Evolutionary conservation across 1,140 invertebrate species (phyloP).

Genomic region (Scaptomyza graminum): DNA sequence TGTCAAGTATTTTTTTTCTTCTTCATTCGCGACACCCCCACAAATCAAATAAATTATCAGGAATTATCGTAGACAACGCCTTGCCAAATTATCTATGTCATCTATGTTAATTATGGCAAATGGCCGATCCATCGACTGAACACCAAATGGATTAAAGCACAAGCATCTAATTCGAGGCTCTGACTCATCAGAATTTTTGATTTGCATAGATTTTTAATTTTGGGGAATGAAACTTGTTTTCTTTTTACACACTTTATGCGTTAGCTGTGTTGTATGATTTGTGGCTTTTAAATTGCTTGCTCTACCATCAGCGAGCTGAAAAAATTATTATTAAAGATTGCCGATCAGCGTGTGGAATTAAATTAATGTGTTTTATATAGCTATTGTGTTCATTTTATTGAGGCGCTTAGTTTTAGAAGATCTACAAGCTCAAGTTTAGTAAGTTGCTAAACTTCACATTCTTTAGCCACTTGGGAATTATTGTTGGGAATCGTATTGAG

Average conservation of each 20-base stretch:
- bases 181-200: conserved; percentile 53
- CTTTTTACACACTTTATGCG: neutral
- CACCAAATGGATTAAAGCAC: conserved; percentile 29
- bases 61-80: conserved; percentile 27
- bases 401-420: neutral
- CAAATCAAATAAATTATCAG: conserved; percentile 22
- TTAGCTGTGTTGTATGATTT: conserved; percentile 51
- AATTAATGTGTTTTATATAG: conserved; percentile 36
- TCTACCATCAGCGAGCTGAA: conserved; percentile 52
- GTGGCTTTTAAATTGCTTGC: conserved; percentile 72
- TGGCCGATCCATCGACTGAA: no score
- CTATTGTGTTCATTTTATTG: conserved; percentile 12
- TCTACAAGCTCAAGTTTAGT: neutral
- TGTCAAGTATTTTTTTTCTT: neutral
- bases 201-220: conserved; percentile 21
- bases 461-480: no score
- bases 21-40: neutral
- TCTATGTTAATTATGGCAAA: conserved; percentile 32
- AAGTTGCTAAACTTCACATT: no score
- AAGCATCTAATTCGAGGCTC: conserved; percentile 12
- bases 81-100: conserved; percentile 36
- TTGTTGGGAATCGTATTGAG: no score
- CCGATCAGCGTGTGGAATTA: conserved; percentile 56
- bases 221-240: conserved; percentile 36
- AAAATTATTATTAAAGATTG: conserved; percentile 60